A percentile compares a stretch with the other conserved stretches of the same genome.
Conservation (phyloP, 2,888 invertebrate species). For the Spodoptera picta region DNA sequence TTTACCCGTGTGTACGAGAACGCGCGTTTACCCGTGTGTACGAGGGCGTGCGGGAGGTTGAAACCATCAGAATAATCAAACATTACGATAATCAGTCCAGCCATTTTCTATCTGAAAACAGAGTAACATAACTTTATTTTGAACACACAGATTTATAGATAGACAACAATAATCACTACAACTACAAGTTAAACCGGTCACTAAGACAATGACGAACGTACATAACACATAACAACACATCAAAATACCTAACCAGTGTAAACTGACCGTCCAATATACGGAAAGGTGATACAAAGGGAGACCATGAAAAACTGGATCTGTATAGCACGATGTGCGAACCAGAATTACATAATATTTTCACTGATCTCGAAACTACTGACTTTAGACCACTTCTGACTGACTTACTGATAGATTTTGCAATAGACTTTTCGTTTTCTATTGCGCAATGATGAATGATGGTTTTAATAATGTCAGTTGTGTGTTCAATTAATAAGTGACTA, state of each 20-base stretch:
- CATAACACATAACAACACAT: constrained; percentile 6
- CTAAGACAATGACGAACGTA: constrained; percentile 68
- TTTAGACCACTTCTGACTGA: constrained; percentile 14
- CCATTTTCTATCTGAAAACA: background rate
- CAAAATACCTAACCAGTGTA: no score
- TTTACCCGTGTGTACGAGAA: no score
- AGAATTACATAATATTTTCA: constrained; percentile 71
- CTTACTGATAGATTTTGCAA: constrained; percentile 62
- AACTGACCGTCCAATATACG: no score
- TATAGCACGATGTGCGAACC: constrained; percentile 3
- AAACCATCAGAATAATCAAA: no score
- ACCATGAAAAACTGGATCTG: no score
- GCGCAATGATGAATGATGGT: constrained; percentile 40
- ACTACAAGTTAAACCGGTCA: constrained; percentile 62
- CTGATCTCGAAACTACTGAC: constrained; percentile 55
- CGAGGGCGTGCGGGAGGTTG: no score
- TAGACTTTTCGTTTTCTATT: constrained; percentile 52
- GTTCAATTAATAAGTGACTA: constrained; percentile 38
- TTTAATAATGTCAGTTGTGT: constrained; percentile 39
- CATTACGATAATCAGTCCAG: background rate
- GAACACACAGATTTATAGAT: constrained; percentile 48
- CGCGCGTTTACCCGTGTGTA: no score
- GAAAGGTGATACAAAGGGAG: no score
- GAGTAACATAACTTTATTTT: constrained; percentile 18
- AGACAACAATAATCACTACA: constrained; percentile 57